These are phyloP conservation scores for Apis laboriosa DNA, from an alignment of 1,140 invertebrate species.

Conservation along the genomic window DNA sequence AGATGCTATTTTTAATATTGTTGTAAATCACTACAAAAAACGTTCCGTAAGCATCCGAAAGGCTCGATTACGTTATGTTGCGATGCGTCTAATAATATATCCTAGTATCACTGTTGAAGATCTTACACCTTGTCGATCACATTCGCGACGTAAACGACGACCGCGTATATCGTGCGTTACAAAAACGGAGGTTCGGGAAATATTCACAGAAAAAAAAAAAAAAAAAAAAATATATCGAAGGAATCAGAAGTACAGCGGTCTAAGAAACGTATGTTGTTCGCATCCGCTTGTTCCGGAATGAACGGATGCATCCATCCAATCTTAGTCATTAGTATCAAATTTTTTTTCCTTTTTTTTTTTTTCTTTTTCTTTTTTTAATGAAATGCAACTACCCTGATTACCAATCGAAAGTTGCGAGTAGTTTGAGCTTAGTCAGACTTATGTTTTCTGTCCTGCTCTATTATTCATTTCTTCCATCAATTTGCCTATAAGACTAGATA, in stretches of 20 bases:
- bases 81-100: slow-evolving; percentile 42
- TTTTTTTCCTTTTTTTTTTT: not conserved
- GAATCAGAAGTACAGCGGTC: slow-evolving; percentile 40
- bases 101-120: slow-evolving; percentile 55
- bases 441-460: slow-evolving; percentile 4
- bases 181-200: slow-evolving; percentile 12
- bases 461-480: not conserved
- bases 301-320: not conserved
- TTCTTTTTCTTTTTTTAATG: not conserved
- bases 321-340: slow-evolving; percentile 2
- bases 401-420: slow-evolving; percentile 31
- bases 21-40: slow-evolving; percentile 47
- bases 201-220: not conserved
- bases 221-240: slow-evolving; percentile 21
- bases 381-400: slow-evolving; percentile 53
- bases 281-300: no score
- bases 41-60: not conserved
- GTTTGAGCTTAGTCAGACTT: slow-evolving; percentile 28
- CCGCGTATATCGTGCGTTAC: slow-evolving; percentile 5
- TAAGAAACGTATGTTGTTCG: not conserved
- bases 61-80: slow-evolving; percentile 11
- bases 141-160: slow-evolving; percentile 19
- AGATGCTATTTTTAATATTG: slow-evolving; percentile 6
- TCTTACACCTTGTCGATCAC: not conserved
- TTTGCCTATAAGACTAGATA: slow-evolving; percentile 41